A percentile compares a stretch with the other conserved stretches of the same genome.
phyloP scores from a whole-genome alignment of 2,797 vertebrate genomes.

The Oreochromis grahami region DNA sequence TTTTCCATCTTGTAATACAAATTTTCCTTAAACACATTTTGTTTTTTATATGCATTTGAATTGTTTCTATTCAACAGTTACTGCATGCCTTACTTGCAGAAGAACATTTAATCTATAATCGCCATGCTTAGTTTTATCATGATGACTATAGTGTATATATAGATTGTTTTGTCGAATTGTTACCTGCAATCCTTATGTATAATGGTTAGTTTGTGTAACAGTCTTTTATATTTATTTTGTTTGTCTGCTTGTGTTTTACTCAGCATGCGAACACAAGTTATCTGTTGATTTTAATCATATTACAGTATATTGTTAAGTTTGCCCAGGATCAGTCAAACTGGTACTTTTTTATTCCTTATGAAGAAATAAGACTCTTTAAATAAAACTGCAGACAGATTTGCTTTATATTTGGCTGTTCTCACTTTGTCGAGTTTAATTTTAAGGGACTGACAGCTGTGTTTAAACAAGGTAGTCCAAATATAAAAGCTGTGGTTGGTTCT shows the following conservation, averaged over 20 bases:
- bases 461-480: neutral
- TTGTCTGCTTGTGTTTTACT: neutral
- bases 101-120: neutral
- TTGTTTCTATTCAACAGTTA: neutral
- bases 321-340: constrained; percentile 1
- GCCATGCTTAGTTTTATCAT: neutral
- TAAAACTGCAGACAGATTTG: neutral
- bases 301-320: neutral
- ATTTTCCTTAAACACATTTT: neutral
- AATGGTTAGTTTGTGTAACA: neutral
- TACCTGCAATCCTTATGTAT: neutral
- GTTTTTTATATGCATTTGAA: neutral
- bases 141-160: neutral
- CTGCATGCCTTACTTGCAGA: neutral
- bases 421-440: neutral
- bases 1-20: neutral
- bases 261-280: neutral
- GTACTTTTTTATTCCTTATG: neutral
- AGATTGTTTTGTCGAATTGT: neutral
- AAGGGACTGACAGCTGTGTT: neutral
- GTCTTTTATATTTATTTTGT: neutral
- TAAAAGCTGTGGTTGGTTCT: neutral
- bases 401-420: neutral
- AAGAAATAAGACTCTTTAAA: neutral
- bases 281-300: neutral